A percentile compares a stretch with the other conserved stretches of the same genome.
Evolutionary conservation across 2,797 vertebrate genomes (phyloP).

Genomic region (Spondyliosoma cantharus): DNA sequence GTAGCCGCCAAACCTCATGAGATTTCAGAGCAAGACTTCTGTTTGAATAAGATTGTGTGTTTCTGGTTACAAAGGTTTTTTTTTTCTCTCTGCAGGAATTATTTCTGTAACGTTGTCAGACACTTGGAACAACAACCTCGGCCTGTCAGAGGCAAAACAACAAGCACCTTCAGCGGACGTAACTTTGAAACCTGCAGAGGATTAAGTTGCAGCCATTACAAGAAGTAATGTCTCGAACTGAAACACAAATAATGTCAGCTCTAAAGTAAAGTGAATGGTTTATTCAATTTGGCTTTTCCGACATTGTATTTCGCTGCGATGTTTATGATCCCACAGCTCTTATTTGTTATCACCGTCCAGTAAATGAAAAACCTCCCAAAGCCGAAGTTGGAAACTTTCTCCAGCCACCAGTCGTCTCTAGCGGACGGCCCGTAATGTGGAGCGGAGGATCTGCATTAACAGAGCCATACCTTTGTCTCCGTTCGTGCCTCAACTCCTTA

Average conservation of each 20-base stretch:
- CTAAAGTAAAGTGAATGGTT: constrained; percentile 6
- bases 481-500: constrained; percentile 66
- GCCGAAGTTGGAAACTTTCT: constrained; percentile 37
- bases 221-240: neutral
- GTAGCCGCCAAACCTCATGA: too few relatives aligned
- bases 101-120: too few relatives aligned
- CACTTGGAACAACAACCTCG: too few relatives aligned
- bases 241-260: constrained; percentile 13
- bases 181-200: too few relatives aligned
- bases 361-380: constrained; percentile 9
- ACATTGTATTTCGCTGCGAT: neutral
- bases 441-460: constrained; percentile 62
- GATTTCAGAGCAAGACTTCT: too few relatives aligned
- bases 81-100: too few relatives aligned
- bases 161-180: too few relatives aligned
- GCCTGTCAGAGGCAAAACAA: too few relatives aligned
- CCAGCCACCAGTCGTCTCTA: constrained; percentile 39
- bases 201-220: too few relatives aligned
- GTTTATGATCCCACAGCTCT: constrained; percentile 21
- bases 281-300: neutral
- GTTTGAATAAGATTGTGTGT: too few relatives aligned
- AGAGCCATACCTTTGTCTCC: constrained; percentile 63
- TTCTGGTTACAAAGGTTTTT: too few relatives aligned
- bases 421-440: constrained; percentile 56
- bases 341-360: constrained; percentile 14